Percentiles rank a stretch among this genome's conserved stretches.
Conservation (phyloP, 23 tunicate genomes). For the Trididemnum nubilum region DNA sequence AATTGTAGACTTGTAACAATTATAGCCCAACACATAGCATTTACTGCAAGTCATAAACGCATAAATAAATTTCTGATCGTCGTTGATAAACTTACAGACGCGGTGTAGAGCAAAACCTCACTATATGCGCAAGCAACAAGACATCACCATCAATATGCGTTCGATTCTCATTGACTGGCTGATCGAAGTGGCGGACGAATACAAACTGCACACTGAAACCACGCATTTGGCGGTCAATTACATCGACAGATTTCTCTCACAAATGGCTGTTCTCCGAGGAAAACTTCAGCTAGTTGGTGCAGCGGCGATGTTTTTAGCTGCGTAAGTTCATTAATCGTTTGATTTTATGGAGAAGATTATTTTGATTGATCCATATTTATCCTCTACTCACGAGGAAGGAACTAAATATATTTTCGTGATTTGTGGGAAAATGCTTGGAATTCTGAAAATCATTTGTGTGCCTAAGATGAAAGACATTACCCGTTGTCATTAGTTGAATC, state of each 20-base stretch:
- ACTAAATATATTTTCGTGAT: no score
- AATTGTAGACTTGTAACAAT: no score
- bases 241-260: slow-evolving; percentile 94
- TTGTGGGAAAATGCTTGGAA: no score
- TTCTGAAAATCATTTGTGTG: no score
- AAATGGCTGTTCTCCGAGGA: slow-evolving; percentile 88
- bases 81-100: slow-evolving; percentile 51
- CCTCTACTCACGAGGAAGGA: no score
- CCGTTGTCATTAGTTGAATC: no score
- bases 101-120: slow-evolving; percentile 68
- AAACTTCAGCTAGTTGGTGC: slow-evolving; percentile 97
- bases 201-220: slow-evolving; percentile 85
- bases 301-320: slow-evolving; percentile 95
- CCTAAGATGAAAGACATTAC: no score
- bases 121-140: slow-evolving; percentile 98
- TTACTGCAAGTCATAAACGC: no score
- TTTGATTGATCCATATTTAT: no score
- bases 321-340: slow-evolving; percentile 60
- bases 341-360: background rate
- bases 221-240: slow-evolving; percentile 97
- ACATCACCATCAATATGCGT: slow-evolving; percentile 88
- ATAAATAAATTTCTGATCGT: no score
- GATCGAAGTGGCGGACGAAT: slow-evolving; percentile 91
- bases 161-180: slow-evolving; percentile 94
- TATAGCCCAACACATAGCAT: no score